Conservation (phyloP, 2,113 vertebrate genomes). For the Lampris incognitus region DNA sequence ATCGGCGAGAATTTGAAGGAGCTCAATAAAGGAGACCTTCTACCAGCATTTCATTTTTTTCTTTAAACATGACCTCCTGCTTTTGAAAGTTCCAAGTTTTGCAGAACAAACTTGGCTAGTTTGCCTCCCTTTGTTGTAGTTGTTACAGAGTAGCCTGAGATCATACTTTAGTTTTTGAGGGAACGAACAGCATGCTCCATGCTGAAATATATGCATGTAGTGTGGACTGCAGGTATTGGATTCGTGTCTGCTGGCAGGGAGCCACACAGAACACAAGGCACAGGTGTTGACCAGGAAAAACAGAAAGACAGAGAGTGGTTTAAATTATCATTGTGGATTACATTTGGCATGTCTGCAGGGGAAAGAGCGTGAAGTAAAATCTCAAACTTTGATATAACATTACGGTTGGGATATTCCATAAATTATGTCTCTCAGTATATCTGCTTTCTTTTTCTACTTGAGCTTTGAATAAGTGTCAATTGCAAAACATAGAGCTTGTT, state of each 20-base stretch:
- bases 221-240: conserved; percentile 62
- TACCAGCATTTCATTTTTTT: no score
- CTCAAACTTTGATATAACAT: conserved; percentile 53
- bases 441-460: neutral
- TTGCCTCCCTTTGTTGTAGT: conserved; percentile 3
- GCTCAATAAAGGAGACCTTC: no score
- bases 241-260: conserved; percentile 63
- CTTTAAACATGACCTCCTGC: no score
- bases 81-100: no score
- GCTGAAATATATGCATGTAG: conserved; percentile 55
- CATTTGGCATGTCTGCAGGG: conserved; percentile 45
- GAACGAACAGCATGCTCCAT: conserved; percentile 23
- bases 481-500: conserved; percentile 72
- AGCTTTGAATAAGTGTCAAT: conserved; percentile 32
- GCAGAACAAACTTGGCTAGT: neutral
- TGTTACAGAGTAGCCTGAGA: conserved; percentile 11
- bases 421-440: conserved; percentile 9
- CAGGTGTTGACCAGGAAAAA: conserved; percentile 66
- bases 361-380: conserved; percentile 37
- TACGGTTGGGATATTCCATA: conserved; percentile 30
- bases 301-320: conserved; percentile 61
- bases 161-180: conserved; percentile 31
- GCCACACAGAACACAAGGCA: conserved; percentile 65
- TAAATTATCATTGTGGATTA: conserved; percentile 61
- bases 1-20: no score